phyloP scores from a whole-genome alignment of 2,888 invertebrate genomes.

The Drosophila suboccidentalis region DNA sequence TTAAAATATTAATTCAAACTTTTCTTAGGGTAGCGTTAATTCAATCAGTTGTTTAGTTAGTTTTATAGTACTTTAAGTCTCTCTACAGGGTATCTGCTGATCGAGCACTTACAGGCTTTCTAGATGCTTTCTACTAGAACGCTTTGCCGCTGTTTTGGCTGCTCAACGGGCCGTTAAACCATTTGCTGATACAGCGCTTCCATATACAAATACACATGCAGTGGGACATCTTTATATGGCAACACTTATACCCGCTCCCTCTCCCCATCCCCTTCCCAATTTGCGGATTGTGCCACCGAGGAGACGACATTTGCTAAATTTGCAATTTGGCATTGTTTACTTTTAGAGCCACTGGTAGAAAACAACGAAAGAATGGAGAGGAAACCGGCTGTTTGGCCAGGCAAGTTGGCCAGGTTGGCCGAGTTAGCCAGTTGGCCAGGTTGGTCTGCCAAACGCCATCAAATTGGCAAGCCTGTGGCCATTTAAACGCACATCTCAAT shows the following conservation, averaged over 20 bases:
- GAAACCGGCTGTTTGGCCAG: constrained; percentile 43
- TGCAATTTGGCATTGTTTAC: constrained; percentile 75
- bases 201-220: constrained; percentile 7
- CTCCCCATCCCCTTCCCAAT: background rate
- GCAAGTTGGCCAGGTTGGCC: constrained; percentile 1
- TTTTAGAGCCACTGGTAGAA: constrained; percentile 42
- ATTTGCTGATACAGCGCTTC: constrained; percentile 69
- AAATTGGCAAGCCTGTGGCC: constrained; percentile 59
- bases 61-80: background rate
- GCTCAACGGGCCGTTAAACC: constrained; percentile 76
- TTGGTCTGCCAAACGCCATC: constrained; percentile 58
- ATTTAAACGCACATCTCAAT: constrained; percentile 55
- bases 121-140: constrained; percentile 56
- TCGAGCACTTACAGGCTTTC: constrained; percentile 3
- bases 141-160: constrained; percentile 58
- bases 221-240: constrained; percentile 38
- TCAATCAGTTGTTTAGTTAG: background rate
- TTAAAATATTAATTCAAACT: too few relatives aligned
- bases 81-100: constrained; percentile 12
- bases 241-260: constrained; percentile 17
- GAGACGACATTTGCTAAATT: constrained; percentile 64
- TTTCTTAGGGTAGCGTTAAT: too few relatives aligned
- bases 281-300: constrained; percentile 1
- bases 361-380: constrained; percentile 13
- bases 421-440: background rate